These are phyloP conservation scores for Neopipo cinnamomea DNA, from an alignment of 2,113 vertebrate species.

Conservation along the genomic window DNA sequence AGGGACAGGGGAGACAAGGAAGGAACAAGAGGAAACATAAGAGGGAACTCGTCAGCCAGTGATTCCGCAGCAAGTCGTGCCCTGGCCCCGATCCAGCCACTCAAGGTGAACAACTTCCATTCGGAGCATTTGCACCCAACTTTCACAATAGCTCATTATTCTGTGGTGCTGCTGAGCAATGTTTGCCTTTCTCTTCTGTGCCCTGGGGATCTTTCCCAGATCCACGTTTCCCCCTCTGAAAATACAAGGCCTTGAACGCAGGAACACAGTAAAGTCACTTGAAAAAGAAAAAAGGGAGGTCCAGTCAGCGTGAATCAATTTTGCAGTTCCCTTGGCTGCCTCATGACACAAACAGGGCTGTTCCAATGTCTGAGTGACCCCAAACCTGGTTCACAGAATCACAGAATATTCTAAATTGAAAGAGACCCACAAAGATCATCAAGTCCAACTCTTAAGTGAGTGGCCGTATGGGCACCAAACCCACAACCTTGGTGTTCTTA, in stretches of 20 bases:
- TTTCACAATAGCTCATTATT: conserved; percentile 50
- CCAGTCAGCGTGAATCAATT: not conserved
- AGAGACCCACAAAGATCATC: not conserved
- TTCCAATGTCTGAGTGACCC: not conserved
- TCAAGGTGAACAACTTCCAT: conserved; percentile 43
- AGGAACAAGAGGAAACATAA: not conserved
- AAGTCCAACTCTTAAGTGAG: not conserved
- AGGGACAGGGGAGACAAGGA: not conserved
- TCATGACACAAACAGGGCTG: not conserved
- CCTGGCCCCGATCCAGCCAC: conserved; percentile 23
- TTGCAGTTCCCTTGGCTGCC: not conserved
- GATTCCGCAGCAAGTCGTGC: not conserved
- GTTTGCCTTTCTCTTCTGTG: conserved; percentile 17
- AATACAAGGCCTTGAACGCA: conserved; percentile 33
- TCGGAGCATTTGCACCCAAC: not conserved
- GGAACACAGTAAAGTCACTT: not conserved
- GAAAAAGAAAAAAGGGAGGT: not conserved
- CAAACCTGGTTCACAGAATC: not conserved
- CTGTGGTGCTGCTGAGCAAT: not conserved
- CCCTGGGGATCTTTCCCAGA: conserved; percentile 32
- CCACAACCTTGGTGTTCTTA: not conserved
- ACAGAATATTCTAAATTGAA: not conserved
- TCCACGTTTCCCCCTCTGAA: not conserved
- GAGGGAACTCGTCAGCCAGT: not conserved
- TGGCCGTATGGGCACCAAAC: not conserved